These are phyloP conservation scores for Ennomos fuscantarius DNA, from an alignment of 2,888 invertebrate species.

Conservation along the genomic window DNA sequence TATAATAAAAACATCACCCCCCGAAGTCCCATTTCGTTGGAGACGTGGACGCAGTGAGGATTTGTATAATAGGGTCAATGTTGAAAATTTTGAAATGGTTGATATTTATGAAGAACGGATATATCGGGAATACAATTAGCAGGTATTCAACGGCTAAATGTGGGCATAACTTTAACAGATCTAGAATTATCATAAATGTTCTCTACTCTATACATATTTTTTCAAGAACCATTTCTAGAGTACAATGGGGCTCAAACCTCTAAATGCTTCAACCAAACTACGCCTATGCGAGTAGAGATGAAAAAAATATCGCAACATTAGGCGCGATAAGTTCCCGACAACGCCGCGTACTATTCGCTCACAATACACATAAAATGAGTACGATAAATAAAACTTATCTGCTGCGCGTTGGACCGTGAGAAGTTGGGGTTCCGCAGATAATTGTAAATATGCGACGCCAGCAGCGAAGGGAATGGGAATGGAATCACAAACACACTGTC, in stretches of 20 bases:
- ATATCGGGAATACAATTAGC: too few species aligned
- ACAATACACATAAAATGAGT: slow-evolving; percentile 68
- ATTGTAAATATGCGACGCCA: slow-evolving; percentile 18
- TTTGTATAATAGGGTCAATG: background rate
- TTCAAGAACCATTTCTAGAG: too few species aligned
- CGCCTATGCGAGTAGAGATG: slow-evolving; percentile 23
- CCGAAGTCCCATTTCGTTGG: slow-evolving; percentile 43
- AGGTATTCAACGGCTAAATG: too few species aligned
- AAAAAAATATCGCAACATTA: slow-evolving; percentile 68
- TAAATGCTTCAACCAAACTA: slow-evolving; percentile 35
- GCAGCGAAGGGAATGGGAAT: background rate
- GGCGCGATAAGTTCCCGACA: slow-evolving; percentile 75
- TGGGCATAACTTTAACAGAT: too few species aligned
- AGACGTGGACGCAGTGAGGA: slow-evolving; percentile 32
- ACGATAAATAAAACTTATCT: slow-evolving; percentile 63
- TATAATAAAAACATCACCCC: slow-evolving; percentile 81
- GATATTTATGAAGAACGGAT: too few species aligned
- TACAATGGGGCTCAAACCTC: background rate
- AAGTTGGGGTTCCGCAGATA: slow-evolving; percentile 37
- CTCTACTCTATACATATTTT: too few species aligned
- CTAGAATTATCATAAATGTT: too few species aligned
- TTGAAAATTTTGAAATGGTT: background rate
- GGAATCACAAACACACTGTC: background rate
- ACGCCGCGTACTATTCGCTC: slow-evolving; percentile 60
- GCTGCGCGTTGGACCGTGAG: slow-evolving; percentile 36